Evolutionary conservation across 2,888 invertebrate species (phyloP), one percentile per base, ranked within the genome.

Genomic region (Ligdia adustata): DNA sequence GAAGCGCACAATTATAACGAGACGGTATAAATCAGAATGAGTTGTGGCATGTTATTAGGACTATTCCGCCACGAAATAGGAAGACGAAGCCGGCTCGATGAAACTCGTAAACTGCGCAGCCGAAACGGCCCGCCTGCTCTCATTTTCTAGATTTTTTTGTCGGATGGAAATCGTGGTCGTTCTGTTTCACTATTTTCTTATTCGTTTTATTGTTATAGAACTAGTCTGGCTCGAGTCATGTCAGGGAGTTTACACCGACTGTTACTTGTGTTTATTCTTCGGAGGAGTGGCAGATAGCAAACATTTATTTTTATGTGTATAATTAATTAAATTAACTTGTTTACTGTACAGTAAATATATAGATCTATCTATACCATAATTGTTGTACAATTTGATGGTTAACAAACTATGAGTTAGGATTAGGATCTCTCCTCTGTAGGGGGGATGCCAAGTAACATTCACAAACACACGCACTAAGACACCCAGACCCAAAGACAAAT

Each of bases 1-100:
- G 79, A 75, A 83, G 87, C 89, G 88, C 77, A 79, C 89, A 87
- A 87, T 88, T 89, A 88, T 89, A 90, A 89, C 85, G 88, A 89
- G 90, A 80, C 73, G 75, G 82, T 77, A 90, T 90, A 89, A 90
- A 91, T 91, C 90, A 90, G 85, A 82, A 86, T 88, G 90, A 89
- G 82, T 86, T 87, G 90, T 86, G 89, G 89, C 87, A 79, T 82
- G 85, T 85, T 90, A 89, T 89, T 90, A 90, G 85, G 82, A 82
- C 80, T 80, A 80, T 81, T 81, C 77, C 77, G 75, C 73, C 71
- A 79, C 77, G 72, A 80, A 83, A 82, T 79, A 79, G 76, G 76
- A 82, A 82, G 84, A 82, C 70, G 79, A 73, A 72, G 70, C 66
- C 70, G 70, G 72, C 78, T 71, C 76, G 79, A 82, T 79, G 77